A percentile compares a stretch with the other conserved stretches of the same genome.
Evolutionary conservation across 2,888 invertebrate genomes (phyloP).

Genomic region (Neoscelio sp.): DNA sequence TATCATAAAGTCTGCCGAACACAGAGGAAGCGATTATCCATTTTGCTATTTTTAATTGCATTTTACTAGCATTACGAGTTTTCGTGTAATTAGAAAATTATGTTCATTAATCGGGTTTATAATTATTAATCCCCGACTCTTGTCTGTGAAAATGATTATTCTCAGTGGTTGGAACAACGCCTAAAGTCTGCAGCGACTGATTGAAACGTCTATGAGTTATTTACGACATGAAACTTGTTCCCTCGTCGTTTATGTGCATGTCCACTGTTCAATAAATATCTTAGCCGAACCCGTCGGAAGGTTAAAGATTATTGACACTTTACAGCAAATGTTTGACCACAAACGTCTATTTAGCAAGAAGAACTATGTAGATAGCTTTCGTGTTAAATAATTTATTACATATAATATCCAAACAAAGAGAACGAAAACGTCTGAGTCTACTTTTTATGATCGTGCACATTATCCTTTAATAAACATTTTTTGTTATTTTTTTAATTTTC

Average conservation of each 20-base stretch:
- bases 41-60: conserved; percentile 16
- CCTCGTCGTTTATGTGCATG: conserved; percentile 17
- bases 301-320: conserved; percentile 44
- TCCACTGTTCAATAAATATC: conserved; percentile 35
- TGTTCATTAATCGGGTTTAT: conserved; percentile 3
- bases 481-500: no score
- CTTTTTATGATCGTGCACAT: no score
- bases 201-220: conserved; percentile 47
- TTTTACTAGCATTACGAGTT: background rate
- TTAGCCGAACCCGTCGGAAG: conserved; percentile 1
- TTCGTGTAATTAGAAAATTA: conserved; percentile 9
- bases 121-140: background rate
- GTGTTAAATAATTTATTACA: background rate
- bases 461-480: no score
- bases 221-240: conserved; percentile 34
- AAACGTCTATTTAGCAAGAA: conserved; percentile 44
- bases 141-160: background rate
- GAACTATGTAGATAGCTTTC: conserved; percentile 2
- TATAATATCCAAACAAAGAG: no score
- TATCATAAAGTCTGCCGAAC: conserved; percentile 30
- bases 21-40: background rate
- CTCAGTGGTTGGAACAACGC: background rate
- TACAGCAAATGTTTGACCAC: conserved; percentile 36
- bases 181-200: conserved; percentile 24
- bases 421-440: conserved; percentile 16